phyloP scores from a whole-genome alignment of 2,797 vertebrate genomes.

The Pseudomugil gertrudae region DNA sequence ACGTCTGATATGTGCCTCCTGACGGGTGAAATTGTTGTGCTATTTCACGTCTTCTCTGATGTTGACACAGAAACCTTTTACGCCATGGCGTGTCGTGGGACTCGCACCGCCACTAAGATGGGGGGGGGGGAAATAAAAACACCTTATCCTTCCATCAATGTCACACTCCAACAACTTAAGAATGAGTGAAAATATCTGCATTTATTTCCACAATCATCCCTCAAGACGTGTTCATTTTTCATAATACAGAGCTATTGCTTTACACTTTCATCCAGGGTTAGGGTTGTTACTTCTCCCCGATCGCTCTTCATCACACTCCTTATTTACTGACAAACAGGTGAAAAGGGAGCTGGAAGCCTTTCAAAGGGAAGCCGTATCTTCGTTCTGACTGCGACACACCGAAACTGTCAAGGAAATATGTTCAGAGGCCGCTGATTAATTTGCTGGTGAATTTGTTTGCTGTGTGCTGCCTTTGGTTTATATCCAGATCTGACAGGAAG shows the following conservation, averaged over 20 bases:
- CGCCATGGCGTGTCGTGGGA: slow-evolving; percentile 64
- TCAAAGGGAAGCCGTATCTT: slow-evolving; percentile 58
- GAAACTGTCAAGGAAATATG: slow-evolving; percentile 56
- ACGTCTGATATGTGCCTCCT: slow-evolving; percentile 72
- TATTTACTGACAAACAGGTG: slow-evolving; percentile 70
- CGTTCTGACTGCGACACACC: slow-evolving; percentile 36
- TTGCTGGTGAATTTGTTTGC: slow-evolving; percentile 70
- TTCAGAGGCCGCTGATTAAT: slow-evolving; percentile 63
- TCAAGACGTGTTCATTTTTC: slow-evolving; percentile 55
- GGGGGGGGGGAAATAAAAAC: slow-evolving; percentile 21
- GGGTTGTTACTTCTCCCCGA: slow-evolving; percentile 40
- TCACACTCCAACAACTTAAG: slow-evolving; percentile 69
- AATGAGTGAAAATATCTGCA: slow-evolving; percentile 71
- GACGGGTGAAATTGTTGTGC: slow-evolving; percentile 76
- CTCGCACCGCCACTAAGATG: slow-evolving; percentile 51
- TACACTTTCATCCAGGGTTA: slow-evolving; percentile 55
- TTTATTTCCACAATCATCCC: slow-evolving; percentile 64
- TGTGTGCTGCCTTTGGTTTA: slow-evolving; percentile 62
- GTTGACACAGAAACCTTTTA: slow-evolving; percentile 83
- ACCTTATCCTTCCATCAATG: slow-evolving; percentile 75
- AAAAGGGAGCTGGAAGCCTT: slow-evolving; percentile 51
- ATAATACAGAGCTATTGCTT: slow-evolving; percentile 63
- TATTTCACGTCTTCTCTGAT: slow-evolving; percentile 75
- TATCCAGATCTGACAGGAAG: slow-evolving; percentile 65
- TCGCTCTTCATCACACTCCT: slow-evolving; percentile 41